Percentiles rank a stretch among this genome's conserved stretches.
Conservation (phyloP, 1,140 invertebrate species). For the Zaprionus tsacasi region DNA sequence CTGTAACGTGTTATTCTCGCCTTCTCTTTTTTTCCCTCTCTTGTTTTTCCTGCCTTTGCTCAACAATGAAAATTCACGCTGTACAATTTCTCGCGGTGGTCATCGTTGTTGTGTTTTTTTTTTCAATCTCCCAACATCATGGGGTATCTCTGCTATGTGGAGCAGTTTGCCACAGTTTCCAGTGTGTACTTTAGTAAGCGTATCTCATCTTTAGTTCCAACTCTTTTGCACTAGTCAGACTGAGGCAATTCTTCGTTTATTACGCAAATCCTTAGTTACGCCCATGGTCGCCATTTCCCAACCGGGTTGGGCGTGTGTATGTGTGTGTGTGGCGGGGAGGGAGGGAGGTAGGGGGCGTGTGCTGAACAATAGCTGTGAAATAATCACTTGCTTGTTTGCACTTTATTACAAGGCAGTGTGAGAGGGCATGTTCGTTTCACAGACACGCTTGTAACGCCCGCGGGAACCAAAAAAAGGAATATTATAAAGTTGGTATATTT, state of each 20-base stretch:
- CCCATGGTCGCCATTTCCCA: slow-evolving; percentile 19
- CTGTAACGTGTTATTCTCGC: slow-evolving; percentile 31
- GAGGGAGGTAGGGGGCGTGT: slow-evolving; percentile 23
- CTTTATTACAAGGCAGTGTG: slow-evolving; percentile 65
- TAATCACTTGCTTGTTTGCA: slow-evolving; percentile 80
- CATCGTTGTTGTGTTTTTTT: slow-evolving; percentile 13
- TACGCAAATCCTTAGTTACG: slow-evolving; percentile 71
- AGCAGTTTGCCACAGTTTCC: not conserved
- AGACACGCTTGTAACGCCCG: slow-evolving; percentile 21
- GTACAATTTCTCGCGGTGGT: slow-evolving; percentile 53
- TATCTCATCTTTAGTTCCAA: slow-evolving; percentile 1
- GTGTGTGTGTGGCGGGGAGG: slow-evolving; percentile 1
- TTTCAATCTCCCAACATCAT: not conserved
- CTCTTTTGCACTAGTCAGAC: slow-evolving; percentile 19
- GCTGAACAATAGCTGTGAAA: slow-evolving; percentile 78
- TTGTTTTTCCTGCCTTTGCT: slow-evolving; percentile 10
- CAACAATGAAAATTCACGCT: slow-evolving; percentile 57
- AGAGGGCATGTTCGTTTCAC: slow-evolving; percentile 20
- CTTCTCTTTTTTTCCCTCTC: slow-evolving; percentile 39
- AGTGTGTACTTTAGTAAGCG: not conserved
- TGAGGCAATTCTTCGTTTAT: slow-evolving; percentile 60
- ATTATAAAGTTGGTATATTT: not conserved
- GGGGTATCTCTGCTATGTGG: not conserved
- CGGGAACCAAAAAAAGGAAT: not conserved
- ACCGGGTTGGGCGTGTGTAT: slow-evolving; percentile 4